Conservation (phyloP, 2,888 invertebrate species). For the Trissolcus brochymenae region DNA sequence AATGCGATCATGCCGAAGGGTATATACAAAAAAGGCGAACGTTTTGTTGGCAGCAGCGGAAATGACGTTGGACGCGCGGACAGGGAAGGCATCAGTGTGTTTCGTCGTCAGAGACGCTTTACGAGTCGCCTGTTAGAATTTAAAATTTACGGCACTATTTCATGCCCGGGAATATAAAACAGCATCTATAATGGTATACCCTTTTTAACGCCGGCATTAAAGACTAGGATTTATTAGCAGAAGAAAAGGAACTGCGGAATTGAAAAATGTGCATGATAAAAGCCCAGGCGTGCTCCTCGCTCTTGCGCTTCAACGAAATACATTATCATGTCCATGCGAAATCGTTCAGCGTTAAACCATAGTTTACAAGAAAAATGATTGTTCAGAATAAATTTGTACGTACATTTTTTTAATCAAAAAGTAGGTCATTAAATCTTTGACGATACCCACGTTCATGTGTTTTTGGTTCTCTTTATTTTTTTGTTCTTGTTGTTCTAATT, state of each 20-base stretch:
- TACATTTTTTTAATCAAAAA: not conserved
- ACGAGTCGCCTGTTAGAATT: constrained; percentile 29
- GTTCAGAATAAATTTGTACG: not conserved
- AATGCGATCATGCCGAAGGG: constrained; percentile 8
- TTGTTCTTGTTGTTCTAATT: not conserved
- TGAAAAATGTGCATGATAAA: constrained; percentile 39
- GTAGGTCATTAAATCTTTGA: too few relatives aligned
- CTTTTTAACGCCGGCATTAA: constrained; percentile 31
- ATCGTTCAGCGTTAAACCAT: not conserved
- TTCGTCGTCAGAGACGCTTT: constrained; percentile 26
- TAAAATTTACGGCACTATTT: constrained; percentile 30
- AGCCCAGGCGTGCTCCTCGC: constrained; percentile 13
- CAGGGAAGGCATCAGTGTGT: not conserved
- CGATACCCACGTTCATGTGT: not conserved
- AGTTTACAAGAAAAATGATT: not conserved
- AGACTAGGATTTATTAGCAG: constrained; percentile 30
- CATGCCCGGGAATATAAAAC: constrained; percentile 32
- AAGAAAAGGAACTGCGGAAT: constrained; percentile 20
- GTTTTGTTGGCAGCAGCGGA: constrained; percentile 14
- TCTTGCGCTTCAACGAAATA: constrained; percentile 15
- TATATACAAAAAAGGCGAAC: constrained; percentile 4
- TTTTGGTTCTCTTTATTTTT: too few relatives aligned
- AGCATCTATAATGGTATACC: constrained; percentile 14
- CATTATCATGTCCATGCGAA: constrained; percentile 28
- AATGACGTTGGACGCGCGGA: constrained; percentile 17